Evolutionary conservation across 2,797 vertebrate genomes (phyloP), one percentile per base, ranked within the genome.

Genomic region (Lagodon rhomboides): DNA sequence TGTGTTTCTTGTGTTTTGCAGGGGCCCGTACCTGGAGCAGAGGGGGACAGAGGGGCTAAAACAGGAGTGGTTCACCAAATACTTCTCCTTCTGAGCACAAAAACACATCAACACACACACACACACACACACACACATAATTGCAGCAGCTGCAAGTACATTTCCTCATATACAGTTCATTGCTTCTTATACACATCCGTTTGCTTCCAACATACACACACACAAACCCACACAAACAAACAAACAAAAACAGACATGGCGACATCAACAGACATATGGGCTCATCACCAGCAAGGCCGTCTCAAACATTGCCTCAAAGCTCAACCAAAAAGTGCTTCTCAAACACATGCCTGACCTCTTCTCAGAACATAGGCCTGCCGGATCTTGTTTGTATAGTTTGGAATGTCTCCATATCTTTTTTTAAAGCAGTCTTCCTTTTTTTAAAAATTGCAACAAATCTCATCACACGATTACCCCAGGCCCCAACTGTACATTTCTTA

Each of bases 21-120:
- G 91, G 85, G 89, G 91, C 61, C 88, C 90, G 2, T 92, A 91
- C 78, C 84, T 90, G 87, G 96, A 94, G 75, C 96, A 96, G 85
- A 93, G 93, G 72, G 88, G 94, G 68, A 93, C 90, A 23, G 95
- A 96, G 87, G 97, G 93, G 6, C 96, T 95, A 34, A 96, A 95
- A 77, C 97, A 98, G 87, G 97, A 99, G 91, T 99, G 98, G 98
- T 98, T 98, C 91, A 99, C 97, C 71, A 99, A 99, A 87, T 99
- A 98, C 91, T 99, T 99, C 93, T 99, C 98, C 78, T 99, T 99
- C 92, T 99, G 91, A 97, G 91, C 78, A 92, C 83, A 91, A 91
- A 87, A 18, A 70, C 20, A 73, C 22, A 80, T 6, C 76, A 65
- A 76, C 41, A 62, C 15, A 73, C 50, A 67, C 58, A 72, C 55